Base-by-base conservation (phyloP, 1,140 invertebrate species). In the Plectrocnemia conspersa region DNA sequence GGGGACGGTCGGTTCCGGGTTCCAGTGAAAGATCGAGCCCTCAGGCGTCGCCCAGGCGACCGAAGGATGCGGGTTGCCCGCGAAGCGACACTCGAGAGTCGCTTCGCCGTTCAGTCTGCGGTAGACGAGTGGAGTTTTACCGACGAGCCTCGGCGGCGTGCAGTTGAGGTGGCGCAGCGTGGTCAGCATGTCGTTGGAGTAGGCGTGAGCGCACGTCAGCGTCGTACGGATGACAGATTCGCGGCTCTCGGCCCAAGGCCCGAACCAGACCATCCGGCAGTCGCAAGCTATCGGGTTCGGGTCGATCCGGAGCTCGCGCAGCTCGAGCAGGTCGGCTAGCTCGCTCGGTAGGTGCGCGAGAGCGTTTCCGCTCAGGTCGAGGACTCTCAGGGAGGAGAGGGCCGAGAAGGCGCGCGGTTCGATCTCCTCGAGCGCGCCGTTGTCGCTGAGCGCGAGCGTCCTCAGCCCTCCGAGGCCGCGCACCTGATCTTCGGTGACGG, bases 191-290 rank as follows among this genome's bases (percentile, higher is more conserved):
- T 86, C 82, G 32, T 81, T 77, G 0, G 80, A 79, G 63, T 81
- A 82, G 1, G 77, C 77, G 50, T 82, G 72, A 4, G 52, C 59
- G 61, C 85, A 88, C 24, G 75, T 81, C 13, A 87, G 64, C 9
- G 80, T 78, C 4, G 78, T 78, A 54, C 78, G 72, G 2, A 78
- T 70, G 24, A 80, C 71, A 2, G 29, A 18, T 38, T 4, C 11
- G 18, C 68, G 64, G 32, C 63, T 64, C 22, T 81, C 75, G 9
- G 80, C 72, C 84, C 86, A 90, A 10, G 75, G 66, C 1, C 79
- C 75, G 48, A 94, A 83, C 92, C 92, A 96, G 40, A 82, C 82
- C 78, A 92, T 84, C n/a, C 84, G 78, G 66, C 93, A 96, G 67
- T 93, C 88, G 75, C 93, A 97, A 3, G 81, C 79, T 80, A 89